Conservation (phyloP, 1,140 invertebrate species). For the Drosophila insularis region DNA sequence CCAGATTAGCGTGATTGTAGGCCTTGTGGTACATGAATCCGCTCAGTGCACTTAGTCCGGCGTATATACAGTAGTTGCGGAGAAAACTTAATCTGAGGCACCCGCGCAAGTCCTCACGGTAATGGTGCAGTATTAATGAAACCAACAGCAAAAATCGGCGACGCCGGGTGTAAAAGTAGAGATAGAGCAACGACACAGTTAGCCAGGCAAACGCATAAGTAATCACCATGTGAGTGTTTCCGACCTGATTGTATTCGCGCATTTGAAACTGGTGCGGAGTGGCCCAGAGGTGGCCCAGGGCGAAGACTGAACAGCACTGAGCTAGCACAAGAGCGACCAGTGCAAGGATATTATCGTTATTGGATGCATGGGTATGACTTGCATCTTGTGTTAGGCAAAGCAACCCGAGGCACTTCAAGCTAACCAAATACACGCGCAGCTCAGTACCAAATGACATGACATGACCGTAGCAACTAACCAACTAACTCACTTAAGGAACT, state of each 20-base stretch:
- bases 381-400: slow-evolving; percentile 35
- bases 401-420: slow-evolving; percentile 53
- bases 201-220: slow-evolving; percentile 44
- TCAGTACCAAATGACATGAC: slow-evolving; percentile 53
- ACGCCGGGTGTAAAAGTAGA: slow-evolving; percentile 46
- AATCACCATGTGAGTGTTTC: slow-evolving; percentile 45
- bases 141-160: slow-evolving; percentile 22
- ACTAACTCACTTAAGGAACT: not conserved
- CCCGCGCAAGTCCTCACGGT: slow-evolving; percentile 29
- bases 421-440: slow-evolving; percentile 52
- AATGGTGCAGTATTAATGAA: slow-evolving; percentile 33
- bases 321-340: slow-evolving; percentile 21
- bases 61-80: slow-evolving; percentile 15
- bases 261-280: slow-evolving; percentile 18
- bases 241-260: slow-evolving; percentile 23
- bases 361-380: slow-evolving; percentile 7
- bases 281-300: slow-evolving; percentile 8
- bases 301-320: slow-evolving; percentile 24
- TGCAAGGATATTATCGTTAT: slow-evolving; percentile 14
- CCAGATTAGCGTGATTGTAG: not conserved
- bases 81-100: slow-evolving; percentile 22
- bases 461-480: slow-evolving; percentile 12
- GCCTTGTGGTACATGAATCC: slow-evolving; percentile 1
- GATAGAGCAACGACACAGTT: slow-evolving; percentile 41
- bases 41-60: slow-evolving; percentile 11